These are phyloP conservation scores for Latrodectus elegans DNA, from an alignment of 2,888 invertebrate genomes.

Conservation along the genomic window DNA sequence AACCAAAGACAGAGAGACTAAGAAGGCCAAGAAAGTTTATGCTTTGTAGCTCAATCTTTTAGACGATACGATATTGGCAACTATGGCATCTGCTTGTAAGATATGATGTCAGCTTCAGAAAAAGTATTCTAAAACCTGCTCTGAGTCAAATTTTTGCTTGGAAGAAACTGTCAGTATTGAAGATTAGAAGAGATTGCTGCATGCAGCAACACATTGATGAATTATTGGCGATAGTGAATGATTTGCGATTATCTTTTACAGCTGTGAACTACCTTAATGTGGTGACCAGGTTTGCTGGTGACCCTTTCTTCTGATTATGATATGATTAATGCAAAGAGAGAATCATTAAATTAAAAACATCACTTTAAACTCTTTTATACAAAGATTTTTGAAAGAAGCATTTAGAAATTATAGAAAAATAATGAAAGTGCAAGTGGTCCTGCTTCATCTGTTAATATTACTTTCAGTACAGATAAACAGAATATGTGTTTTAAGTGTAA, in stretches of 20 bases:
- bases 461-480: too few relatives aligned
- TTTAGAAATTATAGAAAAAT: too few relatives aligned
- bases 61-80: constrained; percentile 18
- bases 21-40: constrained; percentile 15
- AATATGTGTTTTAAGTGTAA: too few relatives aligned
- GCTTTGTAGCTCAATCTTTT: constrained; percentile 15
- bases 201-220: constrained; percentile 24
- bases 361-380: too few relatives aligned
- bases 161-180: neutral
- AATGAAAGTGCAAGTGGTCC: too few relatives aligned
- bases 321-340: neutral
- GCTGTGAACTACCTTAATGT: neutral
- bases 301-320: neutral
- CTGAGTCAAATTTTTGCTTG: neutral
- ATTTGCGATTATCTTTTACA: neutral
- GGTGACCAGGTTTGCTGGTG: neutral
- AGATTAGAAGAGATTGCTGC: neutral
- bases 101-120: neutral
- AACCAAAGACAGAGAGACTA: neutral
- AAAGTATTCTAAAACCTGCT: neutral
- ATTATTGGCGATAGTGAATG: neutral
- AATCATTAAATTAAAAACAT: too few relatives aligned
- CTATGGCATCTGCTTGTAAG: constrained; percentile 1
- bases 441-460: too few relatives aligned
- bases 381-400: too few relatives aligned